phyloP scores from a whole-genome alignment of 2,888 invertebrate species.

The Quadroppia sp. region DNA sequence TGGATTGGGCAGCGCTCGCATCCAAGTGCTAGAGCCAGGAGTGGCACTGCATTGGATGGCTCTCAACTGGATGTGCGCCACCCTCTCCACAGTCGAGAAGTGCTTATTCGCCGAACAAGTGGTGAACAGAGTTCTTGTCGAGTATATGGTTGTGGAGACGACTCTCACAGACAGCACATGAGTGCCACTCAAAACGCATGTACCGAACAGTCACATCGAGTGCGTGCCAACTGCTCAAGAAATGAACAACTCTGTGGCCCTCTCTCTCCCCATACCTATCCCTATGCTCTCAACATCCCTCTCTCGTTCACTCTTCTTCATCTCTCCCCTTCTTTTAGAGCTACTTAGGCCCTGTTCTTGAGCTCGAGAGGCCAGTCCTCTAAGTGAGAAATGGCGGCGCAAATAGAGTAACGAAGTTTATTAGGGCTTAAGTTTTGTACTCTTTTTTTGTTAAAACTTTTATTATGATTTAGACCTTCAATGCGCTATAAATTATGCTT shows the following conservation, averaged over 20 bases:
- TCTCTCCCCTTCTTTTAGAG: slow-evolving; percentile 11
- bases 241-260: slow-evolving; percentile 24
- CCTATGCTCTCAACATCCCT: background rate
- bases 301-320: background rate
- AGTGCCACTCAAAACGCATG: slow-evolving; percentile 38
- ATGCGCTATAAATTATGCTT: slow-evolving; percentile 11
- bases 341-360: slow-evolving; percentile 17
- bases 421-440: slow-evolving; percentile 15
- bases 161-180: slow-evolving; percentile 18
- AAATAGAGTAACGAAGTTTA: slow-evolving; percentile 26
- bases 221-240: slow-evolving; percentile 36
- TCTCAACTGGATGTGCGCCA: slow-evolving; percentile 29
- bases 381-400: slow-evolving; percentile 19
- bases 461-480: background rate
- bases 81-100: slow-evolving; percentile 34
- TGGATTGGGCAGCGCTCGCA: slow-evolving; percentile 31
- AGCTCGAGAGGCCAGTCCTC: slow-evolving; percentile 11
- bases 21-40: slow-evolving; percentile 3
- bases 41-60: slow-evolving; percentile 28
- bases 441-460: background rate
- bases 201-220: slow-evolving; percentile 26
- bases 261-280: background rate
- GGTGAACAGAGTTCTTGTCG: background rate
- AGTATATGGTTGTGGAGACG: slow-evolving; percentile 12
- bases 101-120: slow-evolving; percentile 36